phyloP scores from a whole-genome alignment of 2,797 vertebrate genomes.

The Mormyrus proboscirostris region DNA sequence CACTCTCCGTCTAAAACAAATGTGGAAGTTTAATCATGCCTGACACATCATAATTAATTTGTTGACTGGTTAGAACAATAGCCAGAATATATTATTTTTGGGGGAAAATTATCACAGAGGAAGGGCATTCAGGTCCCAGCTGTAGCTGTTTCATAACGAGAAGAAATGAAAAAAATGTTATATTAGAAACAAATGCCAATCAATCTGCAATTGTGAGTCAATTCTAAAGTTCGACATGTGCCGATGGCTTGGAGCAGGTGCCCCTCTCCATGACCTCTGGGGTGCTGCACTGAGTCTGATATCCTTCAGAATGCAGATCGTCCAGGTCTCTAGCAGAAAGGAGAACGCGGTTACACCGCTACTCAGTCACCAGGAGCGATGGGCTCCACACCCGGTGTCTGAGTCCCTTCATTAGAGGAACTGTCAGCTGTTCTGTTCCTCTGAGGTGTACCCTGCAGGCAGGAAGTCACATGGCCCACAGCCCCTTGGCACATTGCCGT shows the following conservation, averaged over 20 bases:
- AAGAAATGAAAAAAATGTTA: neutral
- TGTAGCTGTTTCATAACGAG: neutral
- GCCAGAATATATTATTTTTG: neutral
- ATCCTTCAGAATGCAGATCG: neutral
- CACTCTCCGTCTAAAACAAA: neutral
- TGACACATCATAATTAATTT: conserved; percentile 17
- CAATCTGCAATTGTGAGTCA: neutral
- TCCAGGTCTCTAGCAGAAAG: neutral
- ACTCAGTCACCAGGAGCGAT: neutral
- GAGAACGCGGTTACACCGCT: neutral
- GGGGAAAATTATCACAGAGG: neutral
- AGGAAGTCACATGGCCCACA: conserved; percentile 21
- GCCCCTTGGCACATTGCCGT: neutral
- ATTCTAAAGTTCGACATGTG: neutral
- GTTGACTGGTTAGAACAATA: conserved; percentile 21
- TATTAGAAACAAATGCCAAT: neutral
- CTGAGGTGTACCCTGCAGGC: conserved; percentile 24
- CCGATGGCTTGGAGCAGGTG: neutral
- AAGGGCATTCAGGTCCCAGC: neutral
- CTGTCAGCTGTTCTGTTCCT: conserved; percentile 15
- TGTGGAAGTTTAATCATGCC: conserved; percentile 1
- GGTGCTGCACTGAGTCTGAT: neutral
- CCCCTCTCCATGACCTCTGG: neutral
- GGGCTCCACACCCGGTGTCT: neutral
- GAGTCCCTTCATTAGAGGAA: conserved; percentile 20